Conservation (phyloP, 2,113 vertebrate genomes). For the Origma solitaria region DNA sequence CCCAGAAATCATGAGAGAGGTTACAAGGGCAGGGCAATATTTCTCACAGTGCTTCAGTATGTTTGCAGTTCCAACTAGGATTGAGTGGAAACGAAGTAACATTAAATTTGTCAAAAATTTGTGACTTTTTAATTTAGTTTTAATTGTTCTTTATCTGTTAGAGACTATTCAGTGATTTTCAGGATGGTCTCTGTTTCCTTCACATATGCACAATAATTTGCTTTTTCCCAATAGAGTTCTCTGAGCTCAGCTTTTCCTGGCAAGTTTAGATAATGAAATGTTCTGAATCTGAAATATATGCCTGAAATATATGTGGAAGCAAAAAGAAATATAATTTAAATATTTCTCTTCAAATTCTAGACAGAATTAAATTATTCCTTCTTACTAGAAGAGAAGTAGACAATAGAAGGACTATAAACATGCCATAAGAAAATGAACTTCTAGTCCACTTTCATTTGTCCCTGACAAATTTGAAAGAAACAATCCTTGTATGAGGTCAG, state of each 20-base stretch:
- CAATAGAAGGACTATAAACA: background rate
- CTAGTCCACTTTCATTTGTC: background rate
- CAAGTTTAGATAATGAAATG: background rate
- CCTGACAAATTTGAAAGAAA: background rate
- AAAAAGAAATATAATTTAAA: background rate
- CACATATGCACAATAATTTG: background rate
- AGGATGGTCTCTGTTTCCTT: background rate
- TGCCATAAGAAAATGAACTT: background rate
- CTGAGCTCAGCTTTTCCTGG: background rate
- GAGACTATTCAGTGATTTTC: background rate
- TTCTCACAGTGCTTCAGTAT: background rate
- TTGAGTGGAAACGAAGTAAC: background rate
- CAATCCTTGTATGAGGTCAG: background rate
- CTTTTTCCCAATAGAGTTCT: background rate
- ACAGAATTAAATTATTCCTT: background rate
- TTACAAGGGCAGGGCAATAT: background rate
- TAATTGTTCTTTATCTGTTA: background rate
- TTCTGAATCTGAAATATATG: background rate
- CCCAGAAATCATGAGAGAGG: background rate
- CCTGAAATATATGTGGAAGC: background rate
- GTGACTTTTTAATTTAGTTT: background rate
- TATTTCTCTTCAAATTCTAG: background rate
- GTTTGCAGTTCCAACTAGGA: background rate
- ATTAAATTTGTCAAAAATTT: background rate
- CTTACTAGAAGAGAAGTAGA: background rate